Evolutionary conservation across 2,888 invertebrate genomes (phyloP).

Genomic region (Torymus aiolomorphi): DNA sequence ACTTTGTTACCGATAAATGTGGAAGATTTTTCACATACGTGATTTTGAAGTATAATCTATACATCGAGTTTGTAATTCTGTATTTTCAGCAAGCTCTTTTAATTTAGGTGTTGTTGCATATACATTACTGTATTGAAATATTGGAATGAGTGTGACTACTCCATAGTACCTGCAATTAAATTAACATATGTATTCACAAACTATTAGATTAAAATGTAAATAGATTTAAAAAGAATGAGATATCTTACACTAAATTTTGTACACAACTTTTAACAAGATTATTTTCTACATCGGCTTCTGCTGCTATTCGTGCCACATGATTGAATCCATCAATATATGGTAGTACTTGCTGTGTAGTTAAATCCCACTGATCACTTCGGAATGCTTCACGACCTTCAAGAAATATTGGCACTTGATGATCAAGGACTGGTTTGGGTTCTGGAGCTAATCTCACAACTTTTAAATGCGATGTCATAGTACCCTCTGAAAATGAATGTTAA

Average conservation of each 20-base stretch:
- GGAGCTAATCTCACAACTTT: conserved; percentile 90
- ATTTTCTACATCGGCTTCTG: conserved; percentile 93
- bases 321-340: conserved; percentile 95
- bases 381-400: conserved; percentile 82
- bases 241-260: conserved; percentile 89
- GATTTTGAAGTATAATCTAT: conserved; percentile 83
- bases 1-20: neutral
- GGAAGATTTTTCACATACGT: conserved; percentile 76
- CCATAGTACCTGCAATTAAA: conserved; percentile 79
- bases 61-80: conserved; percentile 83
- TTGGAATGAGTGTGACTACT: conserved; percentile 85
- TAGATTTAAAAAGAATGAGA: conserved; percentile 16
- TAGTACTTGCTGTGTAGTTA: conserved; percentile 93
- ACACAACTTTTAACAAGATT: conserved; percentile 95
- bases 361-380: conserved; percentile 89
- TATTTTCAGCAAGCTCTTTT: conserved; percentile 82
- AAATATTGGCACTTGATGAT: conserved; percentile 94
- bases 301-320: conserved; percentile 92
- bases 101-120: conserved; percentile 88
- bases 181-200: conserved; percentile 1
- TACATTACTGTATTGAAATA: conserved; percentile 91
- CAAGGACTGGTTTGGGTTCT: conserved; percentile 88
- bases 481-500: conserved; percentile 77
- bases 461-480: conserved; percentile 91
- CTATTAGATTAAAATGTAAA: conserved; percentile 11